Conservation (phyloP, 2,797 vertebrate species). For the Falco novaeseelandiae region DNA sequence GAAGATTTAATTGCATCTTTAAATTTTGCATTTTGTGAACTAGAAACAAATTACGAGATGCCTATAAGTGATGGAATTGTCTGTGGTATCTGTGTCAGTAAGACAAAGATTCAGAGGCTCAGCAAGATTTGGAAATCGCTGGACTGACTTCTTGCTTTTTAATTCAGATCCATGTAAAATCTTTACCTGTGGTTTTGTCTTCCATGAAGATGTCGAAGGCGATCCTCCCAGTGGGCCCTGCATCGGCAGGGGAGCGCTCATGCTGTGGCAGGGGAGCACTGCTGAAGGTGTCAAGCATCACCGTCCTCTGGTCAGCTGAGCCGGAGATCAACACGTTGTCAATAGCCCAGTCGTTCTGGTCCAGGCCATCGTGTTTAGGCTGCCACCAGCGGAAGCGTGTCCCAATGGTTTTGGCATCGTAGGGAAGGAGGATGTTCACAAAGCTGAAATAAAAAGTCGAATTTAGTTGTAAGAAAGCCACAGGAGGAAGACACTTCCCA, state of each 20-base stretch:
- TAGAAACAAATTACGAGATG: neutral
- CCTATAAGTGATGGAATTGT: fast-evolving
- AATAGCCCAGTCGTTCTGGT: constrained; percentile 95
- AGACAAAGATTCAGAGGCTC: neutral
- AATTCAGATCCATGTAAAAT: fast-evolving
- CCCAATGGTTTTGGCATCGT: constrained; percentile 87
- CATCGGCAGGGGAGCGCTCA: constrained; percentile 89
- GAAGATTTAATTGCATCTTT: neutral
- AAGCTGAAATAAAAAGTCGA: constrained; percentile 80
- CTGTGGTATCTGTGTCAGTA: neutral
- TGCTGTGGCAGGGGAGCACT: constrained; percentile 89
- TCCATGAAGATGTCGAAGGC: constrained; percentile 82
- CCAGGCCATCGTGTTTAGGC: constrained; percentile 91
- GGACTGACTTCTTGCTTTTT: neutral
- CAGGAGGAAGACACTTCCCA: neutral
- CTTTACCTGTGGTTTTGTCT: constrained; percentile 79
- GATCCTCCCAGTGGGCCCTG: constrained; percentile 81
- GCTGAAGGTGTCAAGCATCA: constrained; percentile 96
- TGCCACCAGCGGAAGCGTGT: constrained; percentile 99
- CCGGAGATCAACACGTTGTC: constrained; percentile 95
- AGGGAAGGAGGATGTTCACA: constrained; percentile 94
- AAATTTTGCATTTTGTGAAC: neutral
- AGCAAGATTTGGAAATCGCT: neutral
- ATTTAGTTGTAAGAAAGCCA: neutral
- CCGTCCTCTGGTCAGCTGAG: constrained; percentile 87